Percentiles rank a stretch among this genome's conserved stretches.
These are phyloP conservation scores for Gobio occitaniae DNA, from an alignment of 2,797 vertebrate species.

Conservation along the genomic window DNA sequence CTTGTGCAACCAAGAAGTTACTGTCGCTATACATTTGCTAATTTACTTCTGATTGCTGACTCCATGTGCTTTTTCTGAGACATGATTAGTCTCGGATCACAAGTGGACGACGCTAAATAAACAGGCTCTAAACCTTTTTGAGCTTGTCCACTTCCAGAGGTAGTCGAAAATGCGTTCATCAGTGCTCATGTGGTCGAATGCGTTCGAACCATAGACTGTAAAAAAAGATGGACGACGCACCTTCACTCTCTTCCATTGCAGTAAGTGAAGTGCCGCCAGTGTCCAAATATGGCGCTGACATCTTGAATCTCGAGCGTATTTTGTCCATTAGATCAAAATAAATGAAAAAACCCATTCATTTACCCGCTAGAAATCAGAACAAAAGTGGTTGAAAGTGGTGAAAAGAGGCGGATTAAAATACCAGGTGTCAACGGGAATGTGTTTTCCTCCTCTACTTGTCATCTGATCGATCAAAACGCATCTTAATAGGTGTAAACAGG, in stretches of 20 bases:
- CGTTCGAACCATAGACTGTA: no score
- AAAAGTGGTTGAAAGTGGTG: neutral
- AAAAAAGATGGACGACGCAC: no score
- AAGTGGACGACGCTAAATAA: no score
- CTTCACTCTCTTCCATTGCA: no score
- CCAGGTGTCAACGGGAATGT: neutral
- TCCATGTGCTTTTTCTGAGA: neutral
- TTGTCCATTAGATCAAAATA: no score
- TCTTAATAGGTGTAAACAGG: neutral
- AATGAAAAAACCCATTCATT: no score
- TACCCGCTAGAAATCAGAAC: neutral
- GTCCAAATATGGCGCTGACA: no score
- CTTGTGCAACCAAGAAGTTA: neutral
- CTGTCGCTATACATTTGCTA: neutral
- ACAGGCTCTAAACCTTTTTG: no score
- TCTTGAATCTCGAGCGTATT: no score
- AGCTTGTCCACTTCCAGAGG: neutral
- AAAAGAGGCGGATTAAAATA: neutral
- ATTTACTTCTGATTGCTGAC: neutral
- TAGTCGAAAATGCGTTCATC: neutral
- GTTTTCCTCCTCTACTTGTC: neutral
- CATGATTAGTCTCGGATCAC: neutral
- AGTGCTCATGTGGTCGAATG: no score
- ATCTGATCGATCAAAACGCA: neutral
- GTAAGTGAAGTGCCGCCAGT: no score